Evolutionary conservation across 2,113 vertebrate species (phyloP).

Genomic region (Aramus guarauna): DNA sequence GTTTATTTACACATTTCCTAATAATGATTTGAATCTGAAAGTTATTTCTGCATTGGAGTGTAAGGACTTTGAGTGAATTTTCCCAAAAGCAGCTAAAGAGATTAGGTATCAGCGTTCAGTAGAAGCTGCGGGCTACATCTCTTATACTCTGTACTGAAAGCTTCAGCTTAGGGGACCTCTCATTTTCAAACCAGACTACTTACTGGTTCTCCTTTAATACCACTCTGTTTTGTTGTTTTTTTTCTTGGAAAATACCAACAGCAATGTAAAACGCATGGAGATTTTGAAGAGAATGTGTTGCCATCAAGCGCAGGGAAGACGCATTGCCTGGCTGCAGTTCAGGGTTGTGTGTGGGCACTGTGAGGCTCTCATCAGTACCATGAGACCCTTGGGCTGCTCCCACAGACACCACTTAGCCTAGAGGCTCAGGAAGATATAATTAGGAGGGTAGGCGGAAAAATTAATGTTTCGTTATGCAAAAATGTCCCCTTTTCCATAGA

Average conservation of each 20-base stretch:
- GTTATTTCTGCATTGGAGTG: background rate
- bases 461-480: background rate
- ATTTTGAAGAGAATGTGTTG: background rate
- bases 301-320: background rate
- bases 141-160: background rate
- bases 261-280: background rate
- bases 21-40: background rate
- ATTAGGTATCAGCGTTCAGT: background rate
- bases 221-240: background rate
- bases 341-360: no score
- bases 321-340: background rate
- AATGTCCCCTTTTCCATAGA: background rate
- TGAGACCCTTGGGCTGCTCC: background rate
- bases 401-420: background rate
- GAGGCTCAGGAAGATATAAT: background rate
- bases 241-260: background rate
- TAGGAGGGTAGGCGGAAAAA: background rate
- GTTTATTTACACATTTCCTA: conserved; percentile 38
- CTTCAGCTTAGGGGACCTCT: background rate
- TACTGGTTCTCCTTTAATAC: background rate
- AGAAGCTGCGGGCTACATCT: background rate
- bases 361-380: background rate
- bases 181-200: background rate
- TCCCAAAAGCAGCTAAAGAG: background rate
- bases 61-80: background rate